phyloP scores from a whole-genome alignment of 2,797 vertebrate species.

The Sebastes goodei region DNA sequence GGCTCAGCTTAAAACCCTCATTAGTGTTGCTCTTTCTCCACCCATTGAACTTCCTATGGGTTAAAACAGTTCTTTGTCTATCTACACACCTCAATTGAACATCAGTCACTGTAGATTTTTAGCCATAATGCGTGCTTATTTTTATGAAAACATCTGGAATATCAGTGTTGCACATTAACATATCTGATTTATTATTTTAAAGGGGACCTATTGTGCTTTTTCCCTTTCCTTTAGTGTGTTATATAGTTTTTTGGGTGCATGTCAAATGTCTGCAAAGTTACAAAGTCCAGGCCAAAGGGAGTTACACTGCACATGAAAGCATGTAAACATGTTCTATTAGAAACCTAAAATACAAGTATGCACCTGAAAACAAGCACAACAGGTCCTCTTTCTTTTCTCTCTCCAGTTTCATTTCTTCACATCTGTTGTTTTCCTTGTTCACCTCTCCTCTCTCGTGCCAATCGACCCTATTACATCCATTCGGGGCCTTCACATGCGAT shows the following conservation, averaged over 20 bases:
- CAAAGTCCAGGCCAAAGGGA: too few species aligned
- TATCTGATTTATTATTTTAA: neutral
- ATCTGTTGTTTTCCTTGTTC: neutral
- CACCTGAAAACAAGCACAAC: too few species aligned
- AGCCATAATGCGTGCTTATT: neutral
- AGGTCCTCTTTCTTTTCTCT: neutral
- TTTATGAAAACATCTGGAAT: neutral
- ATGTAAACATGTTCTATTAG: neutral
- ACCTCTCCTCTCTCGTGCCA: neutral
- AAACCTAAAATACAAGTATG: too few species aligned
- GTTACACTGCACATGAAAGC: neutral
- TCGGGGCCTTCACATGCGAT: constrained; percentile 7
- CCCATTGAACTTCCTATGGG: neutral
- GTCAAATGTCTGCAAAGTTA: too few species aligned
- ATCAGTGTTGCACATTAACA: neutral
- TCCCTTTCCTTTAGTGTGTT: too few species aligned
- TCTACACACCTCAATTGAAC: neutral
- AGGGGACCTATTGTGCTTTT: neutral
- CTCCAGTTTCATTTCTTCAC: neutral
- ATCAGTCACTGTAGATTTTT: neutral
- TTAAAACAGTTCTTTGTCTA: neutral
- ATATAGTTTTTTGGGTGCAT: too few species aligned
- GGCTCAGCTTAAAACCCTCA: constrained; percentile 14
- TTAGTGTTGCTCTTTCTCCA: constrained; percentile 5
- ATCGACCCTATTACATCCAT: neutral